Base-by-base conservation (phyloP, 2,888 invertebrate genomes). In the Ennomos erosarius region DNA sequence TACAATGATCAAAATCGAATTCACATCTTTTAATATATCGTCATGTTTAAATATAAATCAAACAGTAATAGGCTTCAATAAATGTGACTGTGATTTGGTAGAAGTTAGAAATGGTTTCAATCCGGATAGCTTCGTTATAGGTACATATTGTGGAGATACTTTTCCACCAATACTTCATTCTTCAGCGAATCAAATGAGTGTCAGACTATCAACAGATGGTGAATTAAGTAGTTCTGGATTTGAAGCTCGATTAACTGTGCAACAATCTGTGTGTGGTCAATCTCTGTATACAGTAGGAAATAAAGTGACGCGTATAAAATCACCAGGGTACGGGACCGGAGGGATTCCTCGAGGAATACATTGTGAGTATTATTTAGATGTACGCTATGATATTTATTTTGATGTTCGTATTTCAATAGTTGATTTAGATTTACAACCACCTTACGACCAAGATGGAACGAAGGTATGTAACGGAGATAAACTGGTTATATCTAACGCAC, bases 31-130 rank as follows among this genome's bases (percentile, higher is more conserved):
- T 46, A 93, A 94, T 69, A 72, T 95, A 37, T 87, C 93, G n/a
- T 76, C 90, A 1, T 92, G 93, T 64, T 55, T 65, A 38, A 78
- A 83, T 55, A 73, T 83, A 16, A 90, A 88, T 67, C 87, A 90
- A 71, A 92, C 88, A 13, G 81, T 78, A 10, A 60, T 82, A 54
- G 85, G 84, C 1, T 81, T 81, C 12, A 82, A 71, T 34, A 85
- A 88, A 35, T 98, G 97, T 78, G 83, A 86, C 1, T 97, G 96
- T 67, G 97, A 97, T 82, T 96, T 90, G 70, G 75, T 98, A 9
- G 95, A 97, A 92, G 77, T 97, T 49, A 93, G 91, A 55, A 97
- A 98, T 82, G 97, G 97, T 0, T 74, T 93, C 9, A 95, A 95
- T 49, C 93, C 93, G 4, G 93, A 94, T 68, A 93, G 95, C 43